Percentiles rank a stretch among this genome's conserved stretches.
Conservation (phyloP, 2,888 invertebrate genomes). For the Pheosia tremula region DNA sequence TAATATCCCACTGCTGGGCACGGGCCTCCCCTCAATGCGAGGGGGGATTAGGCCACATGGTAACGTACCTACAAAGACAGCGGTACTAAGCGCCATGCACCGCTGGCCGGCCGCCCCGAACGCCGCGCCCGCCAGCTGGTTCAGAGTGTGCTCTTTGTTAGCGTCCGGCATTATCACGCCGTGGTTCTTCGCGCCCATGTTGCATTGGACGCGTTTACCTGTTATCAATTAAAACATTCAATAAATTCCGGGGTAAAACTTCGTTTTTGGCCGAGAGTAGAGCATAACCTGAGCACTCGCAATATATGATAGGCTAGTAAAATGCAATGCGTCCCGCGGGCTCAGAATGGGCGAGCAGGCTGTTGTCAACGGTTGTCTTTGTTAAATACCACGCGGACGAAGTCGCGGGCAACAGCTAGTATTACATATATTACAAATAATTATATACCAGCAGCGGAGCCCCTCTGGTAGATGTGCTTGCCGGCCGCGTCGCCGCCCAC, state of each 20-base stretch:
- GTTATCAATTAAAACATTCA: conserved; percentile 3
- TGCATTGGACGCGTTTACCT: conserved; percentile 97
- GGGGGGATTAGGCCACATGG: no score
- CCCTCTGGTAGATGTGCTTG: conserved; percentile 96
- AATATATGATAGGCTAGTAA: no score
- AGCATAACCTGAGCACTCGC: no score
- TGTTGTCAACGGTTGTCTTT: no score
- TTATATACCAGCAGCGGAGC: conserved; percentile 92
- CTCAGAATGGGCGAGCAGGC: no score
- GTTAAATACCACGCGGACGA: no score
- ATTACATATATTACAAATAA: no score
- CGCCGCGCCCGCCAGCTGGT: conserved; percentile 96
- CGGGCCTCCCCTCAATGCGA: no score
- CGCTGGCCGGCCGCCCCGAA: conserved; percentile 99
- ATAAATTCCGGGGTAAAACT: background rate
- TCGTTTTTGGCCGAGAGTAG: no score
- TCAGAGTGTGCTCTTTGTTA: conserved; percentile 97
- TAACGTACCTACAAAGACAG: conserved; percentile 91
- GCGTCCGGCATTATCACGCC: conserved; percentile 98
- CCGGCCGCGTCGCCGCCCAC: conserved; percentile 99
- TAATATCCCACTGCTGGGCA: no score
- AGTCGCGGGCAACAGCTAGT: no score
- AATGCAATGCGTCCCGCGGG: no score
- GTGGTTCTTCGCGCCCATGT: conserved; percentile 99
- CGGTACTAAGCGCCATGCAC: conserved; percentile 99